phyloP scores from a whole-genome alignment of 2,888 invertebrate genomes.

The Malthinus flaveolus region DNA sequence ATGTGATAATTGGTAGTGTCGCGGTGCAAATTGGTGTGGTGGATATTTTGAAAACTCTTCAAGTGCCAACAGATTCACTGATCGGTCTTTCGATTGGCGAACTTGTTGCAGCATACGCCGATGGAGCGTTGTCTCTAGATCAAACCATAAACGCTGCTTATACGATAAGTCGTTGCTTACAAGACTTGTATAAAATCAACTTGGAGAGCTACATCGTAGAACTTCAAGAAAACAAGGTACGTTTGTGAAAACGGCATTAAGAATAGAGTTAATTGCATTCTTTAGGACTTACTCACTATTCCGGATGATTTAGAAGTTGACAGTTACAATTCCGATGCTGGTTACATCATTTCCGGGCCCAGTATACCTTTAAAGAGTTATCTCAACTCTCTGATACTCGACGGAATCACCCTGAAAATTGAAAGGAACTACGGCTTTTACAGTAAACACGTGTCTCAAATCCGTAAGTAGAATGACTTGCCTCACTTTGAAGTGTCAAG shows the following conservation, averaged over 20 bases:
- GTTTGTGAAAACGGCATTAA: no score
- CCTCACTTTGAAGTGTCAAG: no score
- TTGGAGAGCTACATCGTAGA: neutral
- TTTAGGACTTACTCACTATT: neutral
- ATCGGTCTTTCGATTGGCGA: slow-evolving; percentile 85
- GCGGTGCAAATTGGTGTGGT: slow-evolving; percentile 62
- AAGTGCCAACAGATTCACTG: slow-evolving; percentile 40
- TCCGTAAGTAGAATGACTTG: neutral
- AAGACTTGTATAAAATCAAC: neutral
- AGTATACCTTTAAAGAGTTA: neutral
- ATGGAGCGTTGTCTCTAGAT: slow-evolving; percentile 81
- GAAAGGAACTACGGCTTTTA: neutral
- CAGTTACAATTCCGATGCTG: neutral
- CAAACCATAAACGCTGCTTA: slow-evolving; percentile 58
- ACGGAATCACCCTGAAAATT: neutral
- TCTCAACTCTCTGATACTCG: neutral
- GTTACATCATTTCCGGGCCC: neutral
- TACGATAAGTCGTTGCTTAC: neutral
- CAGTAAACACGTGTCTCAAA: neutral
- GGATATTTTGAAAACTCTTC: slow-evolving; percentile 58
- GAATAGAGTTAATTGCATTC: neutral
- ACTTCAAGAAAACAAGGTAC: neutral
- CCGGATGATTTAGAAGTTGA: neutral
- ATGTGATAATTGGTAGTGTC: slow-evolving; percentile 15
- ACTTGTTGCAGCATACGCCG: slow-evolving; percentile 88